Evolutionary conservation across 2,888 invertebrate genomes (phyloP).

Genomic region (Pseudanteris insignis): DNA sequence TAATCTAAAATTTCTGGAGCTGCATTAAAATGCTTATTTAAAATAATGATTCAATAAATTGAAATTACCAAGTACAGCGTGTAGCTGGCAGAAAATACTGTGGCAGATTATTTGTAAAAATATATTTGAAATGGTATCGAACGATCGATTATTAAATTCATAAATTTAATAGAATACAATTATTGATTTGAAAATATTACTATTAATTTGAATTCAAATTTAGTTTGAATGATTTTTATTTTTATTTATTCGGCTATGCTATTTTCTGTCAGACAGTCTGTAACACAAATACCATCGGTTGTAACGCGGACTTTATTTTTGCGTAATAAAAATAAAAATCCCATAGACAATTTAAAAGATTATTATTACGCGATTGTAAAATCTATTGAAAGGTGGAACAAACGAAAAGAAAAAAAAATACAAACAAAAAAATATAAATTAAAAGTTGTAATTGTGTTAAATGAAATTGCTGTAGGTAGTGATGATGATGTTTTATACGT

Average conservation of each 20-base stretch:
- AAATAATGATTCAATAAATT: conserved; percentile 63
- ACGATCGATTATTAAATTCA: too few species aligned
- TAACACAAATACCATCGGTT: conserved; percentile 52
- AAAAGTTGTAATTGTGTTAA: conserved; percentile 53
- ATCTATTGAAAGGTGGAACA: conserved; percentile 26
- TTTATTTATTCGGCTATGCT: too few species aligned
- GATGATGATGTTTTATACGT: conserved; percentile 59
- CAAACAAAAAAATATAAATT: conserved; percentile 17
- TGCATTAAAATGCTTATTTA: conserved; percentile 65
- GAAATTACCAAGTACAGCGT: conserved; percentile 17
- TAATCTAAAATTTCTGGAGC: conserved; percentile 71
- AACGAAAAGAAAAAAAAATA: conserved; percentile 45
- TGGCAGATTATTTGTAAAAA: conserved; percentile 42
- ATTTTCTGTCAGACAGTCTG: too few species aligned
- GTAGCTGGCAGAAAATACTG: too few species aligned
- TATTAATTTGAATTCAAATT: too few species aligned
- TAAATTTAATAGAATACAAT: too few species aligned
- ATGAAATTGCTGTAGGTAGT: conserved; percentile 52
- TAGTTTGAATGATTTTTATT: too few species aligned
- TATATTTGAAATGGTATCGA: conserved; percentile 14
- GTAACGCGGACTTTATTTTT: conserved; percentile 56
- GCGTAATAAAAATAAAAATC: conserved; percentile 45
- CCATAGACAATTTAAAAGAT: conserved; percentile 45
- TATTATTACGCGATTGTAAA: conserved; percentile 10
- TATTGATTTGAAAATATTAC: too few species aligned